phyloP scores from a whole-genome alignment of 30 jellyfish, hydroid and myxozoan species.

The Nemopilema nomurai region DNA sequence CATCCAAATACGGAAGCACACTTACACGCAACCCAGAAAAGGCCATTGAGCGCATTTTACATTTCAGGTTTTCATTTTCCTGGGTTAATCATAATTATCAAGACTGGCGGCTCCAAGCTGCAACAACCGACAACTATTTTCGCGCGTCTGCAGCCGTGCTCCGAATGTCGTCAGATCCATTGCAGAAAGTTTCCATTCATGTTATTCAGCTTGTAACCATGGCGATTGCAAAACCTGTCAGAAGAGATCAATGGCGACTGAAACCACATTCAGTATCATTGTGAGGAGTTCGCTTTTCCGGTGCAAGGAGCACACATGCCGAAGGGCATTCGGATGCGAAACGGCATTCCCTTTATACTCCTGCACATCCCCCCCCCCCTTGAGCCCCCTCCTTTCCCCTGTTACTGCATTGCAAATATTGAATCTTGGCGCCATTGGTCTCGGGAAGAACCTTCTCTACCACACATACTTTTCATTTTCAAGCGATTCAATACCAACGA shows the following conservation, averaged over 20 bases:
- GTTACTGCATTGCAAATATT: no score
- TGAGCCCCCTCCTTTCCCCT: no score
- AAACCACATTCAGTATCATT: slow-evolving; percentile 27
- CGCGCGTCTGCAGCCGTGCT: slow-evolving; percentile 61
- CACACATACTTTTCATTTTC: no score
- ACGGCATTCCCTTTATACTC: no score
- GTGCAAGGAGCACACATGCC: no score
- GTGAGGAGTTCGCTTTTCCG: no score
- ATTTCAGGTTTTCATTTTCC: background rate
- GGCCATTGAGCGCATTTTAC: background rate
- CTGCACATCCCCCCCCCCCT: no score
- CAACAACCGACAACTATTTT: slow-evolving; percentile 11
- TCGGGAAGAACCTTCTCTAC: no score
- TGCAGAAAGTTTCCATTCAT: slow-evolving; percentile 45
- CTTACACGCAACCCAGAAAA: background rate
- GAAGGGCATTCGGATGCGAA: no score
- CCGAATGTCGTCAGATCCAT: slow-evolving; percentile 48
- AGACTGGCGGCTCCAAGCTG: background rate
- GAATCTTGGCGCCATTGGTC: no score
- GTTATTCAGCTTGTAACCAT: slow-evolving; percentile 50
- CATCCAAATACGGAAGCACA: background rate
- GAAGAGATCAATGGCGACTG: slow-evolving; percentile 37
- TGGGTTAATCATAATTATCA: background rate
- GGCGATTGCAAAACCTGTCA: slow-evolving; percentile 50
- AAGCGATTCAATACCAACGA: no score